These are phyloP conservation scores for Bellardia bayeri DNA, from an alignment of 2,888 invertebrate species.

Conservation along the genomic window DNA sequence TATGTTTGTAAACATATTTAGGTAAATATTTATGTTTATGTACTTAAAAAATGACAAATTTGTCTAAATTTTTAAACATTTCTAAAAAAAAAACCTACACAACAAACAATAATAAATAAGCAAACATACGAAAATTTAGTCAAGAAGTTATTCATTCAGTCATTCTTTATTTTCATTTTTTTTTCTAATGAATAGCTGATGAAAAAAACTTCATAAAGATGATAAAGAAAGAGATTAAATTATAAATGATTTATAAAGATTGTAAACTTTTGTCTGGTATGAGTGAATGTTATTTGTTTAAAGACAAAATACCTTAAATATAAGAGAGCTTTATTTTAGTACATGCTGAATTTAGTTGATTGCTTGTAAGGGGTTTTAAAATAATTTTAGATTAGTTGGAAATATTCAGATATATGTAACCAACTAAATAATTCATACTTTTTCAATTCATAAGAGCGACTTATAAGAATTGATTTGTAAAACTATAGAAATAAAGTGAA, in stretches of 20 bases:
- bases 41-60: conserved; percentile 72
- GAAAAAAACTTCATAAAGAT: conserved; percentile 5
- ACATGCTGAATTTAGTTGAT: conserved; percentile 11
- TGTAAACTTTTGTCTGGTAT: conserved; percentile 28
- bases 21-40: conserved; percentile 69
- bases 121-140: conserved; percentile 14
- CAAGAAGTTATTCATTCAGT: conserved; percentile 51
- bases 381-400: too few relatives aligned
- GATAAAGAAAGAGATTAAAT: conserved; percentile 37
- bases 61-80: conserved; percentile 56
- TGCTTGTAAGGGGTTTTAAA: not conserved
- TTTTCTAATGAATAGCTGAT: conserved; percentile 16
- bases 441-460: too few relatives aligned
- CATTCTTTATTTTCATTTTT: not conserved
- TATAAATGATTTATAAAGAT: conserved; percentile 54
- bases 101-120: conserved; percentile 20
- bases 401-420: not conserved
- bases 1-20: conserved; percentile 56
- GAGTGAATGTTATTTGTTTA: conserved; percentile 15
- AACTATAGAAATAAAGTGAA: too few relatives aligned
- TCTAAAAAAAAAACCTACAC: not conserved
- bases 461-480: too few relatives aligned
- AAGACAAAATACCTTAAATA: conserved; percentile 12
- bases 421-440: too few relatives aligned
- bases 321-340: not conserved